Conservation (phyloP, 2,113 vertebrate species). For the Corydoras maculifer region DNA sequence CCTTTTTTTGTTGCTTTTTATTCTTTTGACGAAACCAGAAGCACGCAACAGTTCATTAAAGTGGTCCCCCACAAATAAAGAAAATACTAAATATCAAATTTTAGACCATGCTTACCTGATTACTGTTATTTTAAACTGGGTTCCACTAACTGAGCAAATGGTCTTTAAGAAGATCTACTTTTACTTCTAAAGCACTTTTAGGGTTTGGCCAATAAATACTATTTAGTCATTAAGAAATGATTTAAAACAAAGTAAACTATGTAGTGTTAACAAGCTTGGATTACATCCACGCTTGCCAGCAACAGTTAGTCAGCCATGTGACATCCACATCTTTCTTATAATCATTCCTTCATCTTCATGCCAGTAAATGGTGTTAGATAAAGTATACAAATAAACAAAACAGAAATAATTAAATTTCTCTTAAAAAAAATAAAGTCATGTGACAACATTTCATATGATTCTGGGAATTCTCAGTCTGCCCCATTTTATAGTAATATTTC, state of each 20-base stretch:
- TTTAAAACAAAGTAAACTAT: slow-evolving; percentile 18
- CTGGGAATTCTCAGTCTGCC: neutral
- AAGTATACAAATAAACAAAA: slow-evolving; percentile 8
- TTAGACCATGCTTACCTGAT: slow-evolving; percentile 36
- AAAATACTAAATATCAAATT: slow-evolving; percentile 32
- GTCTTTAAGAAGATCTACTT: slow-evolving; percentile 33
- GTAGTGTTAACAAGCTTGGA: slow-evolving; percentile 30
- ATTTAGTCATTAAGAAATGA: slow-evolving; percentile 22
- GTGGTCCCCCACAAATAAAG: slow-evolving; percentile 33
- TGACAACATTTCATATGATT: slow-evolving; percentile 15
- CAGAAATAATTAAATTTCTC: slow-evolving; percentile 14
- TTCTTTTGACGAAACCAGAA: slow-evolving; percentile 13
- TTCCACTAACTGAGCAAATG: slow-evolving; percentile 33
- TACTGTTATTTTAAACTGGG: slow-evolving; percentile 33
- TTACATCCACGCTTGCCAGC: slow-evolving; percentile 39
- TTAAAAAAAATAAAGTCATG: neutral
- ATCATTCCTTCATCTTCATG: slow-evolving; percentile 20
- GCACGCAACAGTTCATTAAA: slow-evolving; percentile 33
- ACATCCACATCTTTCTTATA: slow-evolving; percentile 16
- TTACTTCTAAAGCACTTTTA: slow-evolving; percentile 19
- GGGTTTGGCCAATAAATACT: slow-evolving; percentile 30
- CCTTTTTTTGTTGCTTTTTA: slow-evolving; percentile 22
- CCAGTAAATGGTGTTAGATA: slow-evolving; percentile 21
- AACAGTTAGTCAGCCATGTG: slow-evolving; percentile 21
- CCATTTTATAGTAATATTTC: slow-evolving; percentile 13